Conservation (phyloP, 2,113 vertebrate species). For the Epinephelus lanceolatus region DNA sequence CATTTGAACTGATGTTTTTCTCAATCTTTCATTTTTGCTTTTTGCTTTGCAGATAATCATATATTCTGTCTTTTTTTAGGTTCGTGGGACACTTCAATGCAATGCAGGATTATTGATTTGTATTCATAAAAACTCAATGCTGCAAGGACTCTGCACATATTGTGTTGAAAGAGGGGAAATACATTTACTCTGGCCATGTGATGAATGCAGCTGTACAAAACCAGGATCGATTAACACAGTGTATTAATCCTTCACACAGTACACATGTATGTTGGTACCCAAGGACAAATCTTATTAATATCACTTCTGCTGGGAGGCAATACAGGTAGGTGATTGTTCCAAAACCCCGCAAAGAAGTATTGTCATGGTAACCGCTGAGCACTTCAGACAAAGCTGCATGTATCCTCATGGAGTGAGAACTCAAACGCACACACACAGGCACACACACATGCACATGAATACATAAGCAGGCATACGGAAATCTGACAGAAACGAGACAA, state of each 20-base stretch:
- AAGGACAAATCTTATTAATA: constrained; percentile 67
- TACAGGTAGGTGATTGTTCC: constrained; percentile 73
- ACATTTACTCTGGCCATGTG: constrained; percentile 10
- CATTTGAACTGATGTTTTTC: background rate
- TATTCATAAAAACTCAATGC: constrained; percentile 19
- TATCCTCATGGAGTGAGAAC: constrained; percentile 42
- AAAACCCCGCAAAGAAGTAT: constrained; percentile 67
- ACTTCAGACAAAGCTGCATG: constrained; percentile 71
- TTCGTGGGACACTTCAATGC: background rate
- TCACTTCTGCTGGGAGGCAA: constrained; percentile 41
- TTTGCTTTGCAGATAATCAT: background rate
- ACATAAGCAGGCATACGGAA: constrained; percentile 28
- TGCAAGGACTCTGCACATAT: constrained; percentile 19
- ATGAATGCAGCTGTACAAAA: constrained; percentile 23
- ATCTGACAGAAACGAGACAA: background rate
- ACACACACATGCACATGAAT: constrained; percentile 39
- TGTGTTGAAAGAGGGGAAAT: constrained; percentile 15
- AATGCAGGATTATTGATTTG: constrained; percentile 39
- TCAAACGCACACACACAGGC: constrained; percentile 23
- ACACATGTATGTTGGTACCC: constrained; percentile 37
- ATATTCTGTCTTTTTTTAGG: constrained; percentile 4
- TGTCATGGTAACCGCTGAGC: constrained; percentile 83
- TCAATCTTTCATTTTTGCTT: background rate
- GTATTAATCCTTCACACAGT: constrained; percentile 37
- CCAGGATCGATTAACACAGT: constrained; percentile 55